phyloP scores from a whole-genome alignment of 2,888 invertebrate genomes.

The Agelastica alni region DNA sequence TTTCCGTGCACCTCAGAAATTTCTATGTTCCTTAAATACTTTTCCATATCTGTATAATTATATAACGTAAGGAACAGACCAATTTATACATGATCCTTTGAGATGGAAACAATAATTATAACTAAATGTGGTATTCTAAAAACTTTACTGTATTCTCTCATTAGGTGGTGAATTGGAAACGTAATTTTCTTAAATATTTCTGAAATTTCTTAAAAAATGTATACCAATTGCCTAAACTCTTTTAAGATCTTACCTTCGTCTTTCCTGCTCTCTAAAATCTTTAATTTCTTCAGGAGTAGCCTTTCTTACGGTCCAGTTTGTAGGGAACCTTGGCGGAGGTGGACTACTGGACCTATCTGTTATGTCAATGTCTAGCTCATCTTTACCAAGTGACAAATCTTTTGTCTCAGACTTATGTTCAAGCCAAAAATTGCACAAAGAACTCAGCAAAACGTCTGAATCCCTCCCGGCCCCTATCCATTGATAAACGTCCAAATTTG shows the following conservation, averaged over 20 bases:
- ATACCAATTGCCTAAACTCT: conserved; percentile 84
- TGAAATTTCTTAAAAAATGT: neutral
- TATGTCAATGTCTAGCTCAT: conserved; percentile 53
- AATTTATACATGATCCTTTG: neutral
- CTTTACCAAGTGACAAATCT: conserved; percentile 45
- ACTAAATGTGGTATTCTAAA: too few species aligned
- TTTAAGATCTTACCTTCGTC: conserved; percentile 79
- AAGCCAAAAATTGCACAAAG: conserved; percentile 81
- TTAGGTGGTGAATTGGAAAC: too few species aligned
- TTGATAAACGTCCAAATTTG: conserved; percentile 73
- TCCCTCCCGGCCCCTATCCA: conserved; percentile 96
- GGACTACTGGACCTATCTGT: conserved; percentile 58
- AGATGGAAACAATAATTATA: neutral
- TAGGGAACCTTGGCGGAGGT: conserved; percentile 67
- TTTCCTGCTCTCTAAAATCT: conserved; percentile 80
- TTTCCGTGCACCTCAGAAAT: too few species aligned
- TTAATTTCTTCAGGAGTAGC: conserved; percentile 77
- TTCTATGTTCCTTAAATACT: too few species aligned
- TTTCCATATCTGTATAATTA: too few species aligned
- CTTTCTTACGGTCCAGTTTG: conserved; percentile 81
- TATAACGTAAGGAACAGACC: neutral
- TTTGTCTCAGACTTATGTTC: conserved; percentile 61
- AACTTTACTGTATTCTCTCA: too few species aligned
- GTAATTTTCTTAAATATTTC: too few species aligned
- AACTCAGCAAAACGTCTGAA: conserved; percentile 75